phyloP scores from a whole-genome alignment of 2,113 vertebrate species.

The Dasyurus viverrinus region DNA sequence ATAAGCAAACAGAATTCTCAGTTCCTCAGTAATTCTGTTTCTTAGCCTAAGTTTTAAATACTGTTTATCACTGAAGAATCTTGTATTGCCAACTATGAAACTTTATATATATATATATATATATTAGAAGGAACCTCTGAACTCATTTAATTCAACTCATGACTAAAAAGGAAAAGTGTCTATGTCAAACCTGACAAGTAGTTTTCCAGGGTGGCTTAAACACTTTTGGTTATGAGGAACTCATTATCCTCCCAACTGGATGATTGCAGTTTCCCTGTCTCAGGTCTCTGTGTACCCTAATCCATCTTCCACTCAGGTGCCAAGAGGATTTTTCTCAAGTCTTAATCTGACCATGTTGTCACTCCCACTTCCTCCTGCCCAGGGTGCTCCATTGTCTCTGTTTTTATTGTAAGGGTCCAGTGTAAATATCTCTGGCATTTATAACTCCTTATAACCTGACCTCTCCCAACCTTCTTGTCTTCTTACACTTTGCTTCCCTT shows the following conservation, averaged over 20 bases:
- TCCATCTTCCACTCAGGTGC: neutral
- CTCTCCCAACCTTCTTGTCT: neutral
- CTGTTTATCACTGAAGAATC: neutral
- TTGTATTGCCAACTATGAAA: neutral
- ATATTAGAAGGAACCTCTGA: neutral
- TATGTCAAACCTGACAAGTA: neutral
- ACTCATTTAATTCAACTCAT: neutral
- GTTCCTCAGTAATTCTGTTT: neutral
- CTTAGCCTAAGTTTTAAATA: neutral
- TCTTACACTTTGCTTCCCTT: neutral
- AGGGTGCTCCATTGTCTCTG: neutral
- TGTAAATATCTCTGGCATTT: neutral
- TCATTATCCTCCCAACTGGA: neutral
- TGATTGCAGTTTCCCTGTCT: neutral
- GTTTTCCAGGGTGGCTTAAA: neutral
- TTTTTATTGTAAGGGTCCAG: neutral
- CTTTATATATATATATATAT: neutral
- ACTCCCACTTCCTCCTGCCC: neutral
- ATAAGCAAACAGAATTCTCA: neutral
- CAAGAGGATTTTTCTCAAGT: neutral
- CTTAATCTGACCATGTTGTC: neutral
- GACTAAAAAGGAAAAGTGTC: neutral
- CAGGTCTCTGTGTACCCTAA: neutral
- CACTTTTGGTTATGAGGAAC: neutral
- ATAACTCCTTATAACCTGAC: neutral